Base-by-base conservation (phyloP, 2,113 vertebrate species). In the Puntigrus tetrazona region DNA sequence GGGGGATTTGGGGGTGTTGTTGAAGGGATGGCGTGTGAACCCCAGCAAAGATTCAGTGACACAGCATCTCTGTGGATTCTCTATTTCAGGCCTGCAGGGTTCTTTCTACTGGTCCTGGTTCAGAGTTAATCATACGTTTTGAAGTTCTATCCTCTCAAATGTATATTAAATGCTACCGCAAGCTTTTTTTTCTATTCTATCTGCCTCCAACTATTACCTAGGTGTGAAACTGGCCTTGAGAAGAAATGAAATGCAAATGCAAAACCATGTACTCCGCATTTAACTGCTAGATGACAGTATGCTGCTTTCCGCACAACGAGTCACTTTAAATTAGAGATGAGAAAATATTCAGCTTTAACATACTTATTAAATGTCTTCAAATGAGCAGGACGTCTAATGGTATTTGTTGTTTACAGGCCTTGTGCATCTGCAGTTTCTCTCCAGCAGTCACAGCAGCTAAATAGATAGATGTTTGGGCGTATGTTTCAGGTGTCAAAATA, bases 161-260 rank as follows among this genome's bases (percentile, higher is more conserved):
- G 72, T 81, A 85, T 91, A 81, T 67, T 83, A 88, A 91, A 88
- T 85, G 90, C 87, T 74, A 89, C 90, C 89, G 3, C 0, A 8
- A 57, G 83, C 74, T 25, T 74, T 5, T 74, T 5, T 45, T 90
- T 91, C 86, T 81, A 87, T 90, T 83, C 86, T 89, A 87, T 87
- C 88, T 87, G 50, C 86, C 69, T 72, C 87, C 78, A 31, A 69
- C 69, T 78, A 85, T 87, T 88, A 84, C 89, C 89, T 88, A 87
- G 82, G 85, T 88, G 81, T 84, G 80, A 86, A 87, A 85, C 88
- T 83, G 87, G 88, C 81, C 90, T 89, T 86, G 88, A 87, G 90
- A 83, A 67, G 86, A 91, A 88, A 90, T 90, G 80, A 88, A 91
- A 91, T 91, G 81, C 73, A 88, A 91, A 91, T 91, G 81, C 78